A percentile compares a stretch with the other conserved stretches of the same genome.
phyloP scores from a whole-genome alignment of 2,888 invertebrate species.

The Pilophorus perplexus region DNA sequence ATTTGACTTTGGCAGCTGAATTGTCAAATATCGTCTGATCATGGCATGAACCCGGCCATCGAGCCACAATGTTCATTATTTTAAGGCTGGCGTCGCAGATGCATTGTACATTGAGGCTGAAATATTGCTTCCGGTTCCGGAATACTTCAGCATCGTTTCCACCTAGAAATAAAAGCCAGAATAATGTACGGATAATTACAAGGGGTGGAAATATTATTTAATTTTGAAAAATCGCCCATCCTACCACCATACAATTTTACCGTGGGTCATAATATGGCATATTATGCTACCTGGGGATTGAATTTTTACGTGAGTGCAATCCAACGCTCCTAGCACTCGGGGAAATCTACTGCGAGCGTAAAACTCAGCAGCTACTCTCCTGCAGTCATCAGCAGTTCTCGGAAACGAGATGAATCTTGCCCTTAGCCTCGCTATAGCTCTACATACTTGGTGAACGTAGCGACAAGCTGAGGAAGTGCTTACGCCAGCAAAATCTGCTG shows the following conservation, averaged over 20 bases:
- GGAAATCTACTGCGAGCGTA: not conserved
- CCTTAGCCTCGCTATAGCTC: not conserved
- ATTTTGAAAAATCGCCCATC: too few species aligned
- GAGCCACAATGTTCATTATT: constrained; percentile 1
- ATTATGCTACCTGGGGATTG: not conserved
- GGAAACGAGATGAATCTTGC: not conserved
- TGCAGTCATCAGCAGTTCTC: not conserved
- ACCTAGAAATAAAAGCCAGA: not conserved
- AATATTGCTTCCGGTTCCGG: not conserved
- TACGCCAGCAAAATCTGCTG: not conserved
- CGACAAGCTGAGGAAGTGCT: not conserved
- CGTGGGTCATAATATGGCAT: too few species aligned
- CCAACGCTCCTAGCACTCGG: constrained; percentile 1
- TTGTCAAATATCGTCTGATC: constrained; percentile 11
- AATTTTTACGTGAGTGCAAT: constrained; percentile 7
- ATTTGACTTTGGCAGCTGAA: not conserved
- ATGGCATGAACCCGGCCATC: constrained; percentile 6
- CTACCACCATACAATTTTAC: not conserved
- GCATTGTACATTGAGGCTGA: not conserved
- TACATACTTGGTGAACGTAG: not conserved
- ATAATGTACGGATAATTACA: not conserved
- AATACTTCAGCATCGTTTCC: not conserved
- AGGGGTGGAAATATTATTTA: too few species aligned
- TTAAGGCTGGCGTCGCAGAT: not conserved
- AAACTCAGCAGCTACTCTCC: not conserved